Evolutionary conservation across 2,113 vertebrate genomes (phyloP), one percentile per base, ranked within the genome.

Genomic region (Psittacula cyanocephala): DNA sequence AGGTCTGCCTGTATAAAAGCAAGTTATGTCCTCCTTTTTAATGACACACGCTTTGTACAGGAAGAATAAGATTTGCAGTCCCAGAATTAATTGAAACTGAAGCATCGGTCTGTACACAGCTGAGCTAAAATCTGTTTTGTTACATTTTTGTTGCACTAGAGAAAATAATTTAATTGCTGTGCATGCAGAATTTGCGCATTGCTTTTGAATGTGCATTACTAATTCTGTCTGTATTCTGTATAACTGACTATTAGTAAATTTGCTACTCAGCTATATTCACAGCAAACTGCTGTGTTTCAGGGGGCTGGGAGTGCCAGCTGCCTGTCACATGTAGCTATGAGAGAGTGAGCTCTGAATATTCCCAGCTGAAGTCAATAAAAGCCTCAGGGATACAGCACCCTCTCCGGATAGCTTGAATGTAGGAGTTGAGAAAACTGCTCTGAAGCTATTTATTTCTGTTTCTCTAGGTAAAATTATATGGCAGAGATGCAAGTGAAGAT

Each of bases 341-440:
- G 91, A 91, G 81, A 70, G 76, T 81, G 74, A 95, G 93, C 69
- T 77, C 35, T 91, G 44, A 94, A 81, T 77, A 88, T 97, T 92
- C 92, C 90, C 96, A 95, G 69, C 86, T 97, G 82, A 95, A 96
- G 92, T 71, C 59, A 87, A 27, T 87, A 81, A 88, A 97, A 89
- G 39, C 37, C 57, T 91, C 62, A 13, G 37, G 52, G 68, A 44
- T 52, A 31, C 29, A 64, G 20, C 43, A 68, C 27, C 39, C 47
- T 70, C 81, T 91, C 71, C 68, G 86, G 69, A 71, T 6, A 64
- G 33, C 47, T 91, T 72, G 18, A 69, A 47, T 19, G 10, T 6
- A 17, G 35, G 47, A 78, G 24, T 1, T 83, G 37, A 71, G 35
- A 44, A 87, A 81, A 93, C 29, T 49, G 22, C 31, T 80, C 44